Evolutionary conservation across 2,113 vertebrate genomes (phyloP).

Genomic region (Orthonyx spaldingii): DNA sequence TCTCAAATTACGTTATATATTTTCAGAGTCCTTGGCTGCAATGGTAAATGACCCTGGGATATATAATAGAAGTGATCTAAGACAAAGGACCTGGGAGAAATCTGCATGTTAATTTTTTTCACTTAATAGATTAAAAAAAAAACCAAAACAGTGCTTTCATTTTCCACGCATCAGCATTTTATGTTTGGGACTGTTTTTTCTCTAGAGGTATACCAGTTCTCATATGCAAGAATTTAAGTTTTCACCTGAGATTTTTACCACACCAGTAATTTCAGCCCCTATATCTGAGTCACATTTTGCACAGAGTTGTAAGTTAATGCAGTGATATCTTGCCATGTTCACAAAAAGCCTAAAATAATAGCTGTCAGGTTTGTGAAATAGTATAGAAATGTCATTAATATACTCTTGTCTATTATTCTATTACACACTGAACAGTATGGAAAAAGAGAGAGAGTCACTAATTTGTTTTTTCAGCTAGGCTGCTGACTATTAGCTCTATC

Average conservation of each 20-base stretch:
- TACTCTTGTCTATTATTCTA: not conserved
- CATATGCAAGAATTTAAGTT: not conserved
- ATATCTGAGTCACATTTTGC: not conserved
- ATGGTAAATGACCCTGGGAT: not conserved
- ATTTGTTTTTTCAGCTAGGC: not conserved
- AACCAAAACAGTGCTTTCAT: not conserved
- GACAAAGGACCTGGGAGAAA: not conserved
- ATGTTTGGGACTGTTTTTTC: not conserved
- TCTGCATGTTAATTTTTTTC: not conserved
- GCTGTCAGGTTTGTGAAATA: not conserved
- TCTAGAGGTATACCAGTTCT: not conserved
- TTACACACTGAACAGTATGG: not conserved
- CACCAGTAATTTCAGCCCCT: not conserved
- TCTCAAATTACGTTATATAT: not conserved
- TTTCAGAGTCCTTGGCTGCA: not conserved
- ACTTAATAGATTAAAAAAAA: not conserved
- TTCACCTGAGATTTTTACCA: not conserved
- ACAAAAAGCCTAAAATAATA: not conserved
- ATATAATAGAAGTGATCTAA: not conserved
- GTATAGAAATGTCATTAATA: not conserved
- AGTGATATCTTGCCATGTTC: not conserved
- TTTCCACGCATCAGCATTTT: not conserved
- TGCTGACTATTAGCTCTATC: not conserved
- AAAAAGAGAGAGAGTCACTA: not conserved
- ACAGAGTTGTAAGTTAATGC: not conserved